These are phyloP conservation scores for Antechinus stuartii DNA, from an alignment of 2,113 vertebrate species.

Conservation along the genomic window DNA sequence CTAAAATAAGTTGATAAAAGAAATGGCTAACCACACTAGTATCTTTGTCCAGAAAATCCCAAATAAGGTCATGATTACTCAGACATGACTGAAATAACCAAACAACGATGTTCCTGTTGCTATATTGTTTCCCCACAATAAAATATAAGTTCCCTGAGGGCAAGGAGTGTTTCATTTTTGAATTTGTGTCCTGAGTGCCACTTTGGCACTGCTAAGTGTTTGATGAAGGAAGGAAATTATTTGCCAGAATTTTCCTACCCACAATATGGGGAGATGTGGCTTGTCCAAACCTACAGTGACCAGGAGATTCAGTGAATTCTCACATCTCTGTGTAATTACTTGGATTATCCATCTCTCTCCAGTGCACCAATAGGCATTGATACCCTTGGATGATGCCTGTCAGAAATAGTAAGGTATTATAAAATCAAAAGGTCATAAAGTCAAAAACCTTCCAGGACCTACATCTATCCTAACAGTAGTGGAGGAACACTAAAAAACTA, in stretches of 20 bases:
- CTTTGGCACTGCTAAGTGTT: not conserved
- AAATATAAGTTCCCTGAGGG: not conserved
- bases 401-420: not conserved
- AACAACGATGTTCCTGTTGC: not conserved
- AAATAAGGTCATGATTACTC: not conserved
- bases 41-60: not conserved
- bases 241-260: not conserved
- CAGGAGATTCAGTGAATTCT: not conserved
- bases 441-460: not conserved
- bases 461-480: not conserved
- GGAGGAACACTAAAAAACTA: rapidly evolving
- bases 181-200: not conserved
- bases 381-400: not conserved
- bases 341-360: not conserved
- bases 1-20: not conserved
- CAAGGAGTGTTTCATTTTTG: not conserved
- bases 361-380: not conserved
- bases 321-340: not conserved
- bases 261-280: not conserved
- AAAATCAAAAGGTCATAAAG: not conserved
- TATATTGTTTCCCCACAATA: not conserved
- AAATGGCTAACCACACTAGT: not conserved
- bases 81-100: not conserved
- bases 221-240: not conserved
- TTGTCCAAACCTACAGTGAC: not conserved